A percentile compares a stretch with the other conserved stretches of the same genome.
These are phyloP conservation scores for Lasioglossum marginatum DNA, from an alignment of 2,888 invertebrate genomes.

Conservation along the genomic window DNA sequence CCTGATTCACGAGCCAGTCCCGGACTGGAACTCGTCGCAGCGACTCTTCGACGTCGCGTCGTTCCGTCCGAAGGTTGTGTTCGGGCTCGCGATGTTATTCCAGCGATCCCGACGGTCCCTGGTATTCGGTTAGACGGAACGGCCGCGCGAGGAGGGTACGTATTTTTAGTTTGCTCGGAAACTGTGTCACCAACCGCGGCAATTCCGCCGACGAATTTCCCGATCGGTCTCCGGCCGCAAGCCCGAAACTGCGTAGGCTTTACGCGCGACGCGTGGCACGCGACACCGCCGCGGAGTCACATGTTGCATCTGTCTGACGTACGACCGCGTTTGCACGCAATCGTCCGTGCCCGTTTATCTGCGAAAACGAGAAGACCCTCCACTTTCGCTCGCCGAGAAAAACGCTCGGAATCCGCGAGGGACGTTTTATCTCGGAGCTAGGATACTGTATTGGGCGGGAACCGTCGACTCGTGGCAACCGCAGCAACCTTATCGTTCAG, in stretches of 20 bases:
- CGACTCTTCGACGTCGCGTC: background rate
- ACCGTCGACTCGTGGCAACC: background rate
- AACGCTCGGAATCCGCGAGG: background rate
- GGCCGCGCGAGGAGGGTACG: conserved; percentile 38
- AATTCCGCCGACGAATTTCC: conserved; percentile 44
- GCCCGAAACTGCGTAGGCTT: background rate
- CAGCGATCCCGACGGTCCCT: background rate
- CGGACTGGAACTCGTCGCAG: background rate
- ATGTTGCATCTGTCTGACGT: background rate
- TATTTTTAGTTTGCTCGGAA: conserved; percentile 77
- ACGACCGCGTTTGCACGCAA: background rate
- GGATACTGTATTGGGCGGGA: background rate
- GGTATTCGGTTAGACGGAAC: background rate
- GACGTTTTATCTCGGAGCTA: background rate
- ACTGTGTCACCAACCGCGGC: conserved; percentile 53
- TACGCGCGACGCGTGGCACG: background rate
- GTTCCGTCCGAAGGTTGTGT: background rate
- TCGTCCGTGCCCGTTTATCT: background rate
- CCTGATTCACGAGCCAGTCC: background rate
- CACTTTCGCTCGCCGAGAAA: no score
- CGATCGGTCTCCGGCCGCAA: background rate
- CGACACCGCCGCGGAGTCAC: background rate
- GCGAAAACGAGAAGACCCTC: background rate
- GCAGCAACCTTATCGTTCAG: conserved; percentile 20
- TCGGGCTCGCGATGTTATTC: background rate